Evolutionary conservation across 1,140 invertebrate genomes (phyloP), one percentile per base, ranked within the genome.

Genomic region (Araneus ventricosus): DNA sequence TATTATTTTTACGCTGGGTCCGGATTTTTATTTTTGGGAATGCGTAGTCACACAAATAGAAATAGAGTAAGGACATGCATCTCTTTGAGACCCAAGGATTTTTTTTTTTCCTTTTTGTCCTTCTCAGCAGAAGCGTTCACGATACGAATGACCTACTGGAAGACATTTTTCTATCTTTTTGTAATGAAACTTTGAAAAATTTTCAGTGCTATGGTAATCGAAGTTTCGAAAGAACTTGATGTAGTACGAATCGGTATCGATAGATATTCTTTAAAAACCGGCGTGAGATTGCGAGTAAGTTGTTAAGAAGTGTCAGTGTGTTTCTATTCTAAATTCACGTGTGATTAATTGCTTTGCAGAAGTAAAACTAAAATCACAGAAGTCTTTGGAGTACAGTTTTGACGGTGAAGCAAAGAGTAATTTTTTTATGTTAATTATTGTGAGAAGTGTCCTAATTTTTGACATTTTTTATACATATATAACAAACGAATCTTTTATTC

Each of bases 1-100:
- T 67, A 34, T 39, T 67, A 20, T 39, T 86, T 82, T 89, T 89
- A 17, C 37, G 90, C 84, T 87, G 90, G 90, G 90, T 92, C 90
- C 87, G 90, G 92, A 80, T 88, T 45, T 93, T 93, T 93, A 93
- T 93, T 93, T 92, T 93, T 93, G 92, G 92, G 70, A 88, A 59
- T 88, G 82, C 45, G 92, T 61, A 75, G 84, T 70, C 59, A 79
- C 85, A 87, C 92, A 93, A 93, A 93, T 93, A 93, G 92, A 93
- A 93, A 7, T 86, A 57, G 90, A 92, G 90, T 85, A 92, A 92
- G 90, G 90, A 92, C 90, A 82, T 86, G 59, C 34, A 70, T 92
- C 82, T 92, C 90, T 92, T 92, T 92, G 63, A 86, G 90, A 52
- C 90, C 82, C 27, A n/a, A 89, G 61, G 67, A 30, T 67, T 88